phyloP scores from a whole-genome alignment of 2,113 vertebrate species.

The Etia nguti region DNA sequence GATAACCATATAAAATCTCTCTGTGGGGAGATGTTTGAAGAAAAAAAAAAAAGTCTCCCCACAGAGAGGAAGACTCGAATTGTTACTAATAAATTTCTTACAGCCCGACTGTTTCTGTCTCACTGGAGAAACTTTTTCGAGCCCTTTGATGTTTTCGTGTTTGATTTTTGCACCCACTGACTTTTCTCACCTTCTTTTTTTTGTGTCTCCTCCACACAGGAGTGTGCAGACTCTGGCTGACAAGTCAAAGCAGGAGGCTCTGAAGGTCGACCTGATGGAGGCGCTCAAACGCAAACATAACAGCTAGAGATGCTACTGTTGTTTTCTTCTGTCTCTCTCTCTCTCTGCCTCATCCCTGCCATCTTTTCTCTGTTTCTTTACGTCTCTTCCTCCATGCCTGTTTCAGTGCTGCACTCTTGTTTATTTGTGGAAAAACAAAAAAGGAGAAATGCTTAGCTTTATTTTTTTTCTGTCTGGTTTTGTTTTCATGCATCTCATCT shows the following conservation, averaged over 20 bases:
- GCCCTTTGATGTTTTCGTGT: neutral
- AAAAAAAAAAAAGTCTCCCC: neutral
- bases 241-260: slow-evolving; percentile 93
- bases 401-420: slow-evolving; percentile 65
- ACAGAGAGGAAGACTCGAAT: neutral
- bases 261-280: slow-evolving; percentile 90
- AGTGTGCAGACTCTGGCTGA: slow-evolving; percentile 93
- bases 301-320: slow-evolving; percentile 73
- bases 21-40: neutral
- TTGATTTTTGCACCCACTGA: neutral
- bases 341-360: slow-evolving; percentile 40
- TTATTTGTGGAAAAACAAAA: slow-evolving; percentile 61
- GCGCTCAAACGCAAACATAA: slow-evolving; percentile 96
- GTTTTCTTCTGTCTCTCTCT: slow-evolving; percentile 17
- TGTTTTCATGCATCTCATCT: slow-evolving; percentile 53
- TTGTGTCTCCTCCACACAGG: slow-evolving; percentile 66
- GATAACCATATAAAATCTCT: neutral
- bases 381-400: slow-evolving; percentile 47
- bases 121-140: neutral
- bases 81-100: neutral
- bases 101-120: neutral
- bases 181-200: neutral
- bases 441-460: slow-evolving; percentile 68
- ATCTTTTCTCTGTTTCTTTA: slow-evolving; percentile 49
- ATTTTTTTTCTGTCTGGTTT: neutral